Base-by-base conservation (phyloP, 2,888 invertebrate species). In the Noctua janthina region DNA sequence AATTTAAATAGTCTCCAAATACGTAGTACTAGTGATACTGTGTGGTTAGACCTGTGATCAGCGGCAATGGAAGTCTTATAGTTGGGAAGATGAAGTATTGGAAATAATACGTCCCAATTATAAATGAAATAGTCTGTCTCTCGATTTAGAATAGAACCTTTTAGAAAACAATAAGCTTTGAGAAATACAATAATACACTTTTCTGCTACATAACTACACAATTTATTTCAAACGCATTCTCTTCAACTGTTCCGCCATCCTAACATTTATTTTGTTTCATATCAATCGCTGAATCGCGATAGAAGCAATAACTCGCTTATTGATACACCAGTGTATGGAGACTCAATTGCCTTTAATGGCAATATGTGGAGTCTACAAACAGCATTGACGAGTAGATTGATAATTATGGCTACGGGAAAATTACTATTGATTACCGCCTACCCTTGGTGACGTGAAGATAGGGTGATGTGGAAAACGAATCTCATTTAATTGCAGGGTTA, bases 371-470 rank as follows among this genome's bases (percentile, higher is more conserved):
- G 3, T 64, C 64, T 46, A 84, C 74, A 73, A 77, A 76, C 76
- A 74, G 68, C 51, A 76, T 78, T 76, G 39, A 54, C 10, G 49
- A 68, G 51, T 54, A 76, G 43, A 59, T 73, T 79, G 29, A 69
- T 87, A 81, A 87, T 85, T 81, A 82, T n/a, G 66, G 54, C 75
- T 46, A 4, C 11, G 56, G 56, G 78, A 67, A 78, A 83, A 81
- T 87, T 82, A 49, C 70, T 81, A 64, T 85, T 77, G 77, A 85
- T 82, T 73, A 76, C 20, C 46, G 20, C 23, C 29, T 39, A 54
- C 35, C 20, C 66, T 56, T 68, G 67, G 2, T 39, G 29, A 35
- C 7, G 59, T 69, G 8, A 73, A 62, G 23, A 76, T 49, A 64
- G 3, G 8, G 54, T 23, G 10, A 51, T 23, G 20, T 68, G 49